Percentiles rank a stretch among this genome's conserved stretches.
phyloP scores from a whole-genome alignment of 2,888 invertebrate species.

The Odontothrips loti region DNA sequence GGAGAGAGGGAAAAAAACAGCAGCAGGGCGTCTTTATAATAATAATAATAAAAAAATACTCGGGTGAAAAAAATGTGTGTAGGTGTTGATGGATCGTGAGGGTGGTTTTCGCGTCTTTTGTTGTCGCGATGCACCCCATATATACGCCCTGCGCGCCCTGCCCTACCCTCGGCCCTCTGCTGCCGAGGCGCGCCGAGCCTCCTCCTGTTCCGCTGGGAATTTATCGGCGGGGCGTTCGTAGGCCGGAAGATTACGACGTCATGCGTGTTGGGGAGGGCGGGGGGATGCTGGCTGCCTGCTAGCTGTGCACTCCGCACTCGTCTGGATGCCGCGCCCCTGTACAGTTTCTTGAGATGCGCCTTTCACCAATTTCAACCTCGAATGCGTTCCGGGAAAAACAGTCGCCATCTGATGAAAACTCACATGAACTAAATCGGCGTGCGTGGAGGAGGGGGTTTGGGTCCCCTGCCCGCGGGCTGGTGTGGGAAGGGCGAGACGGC shows the following conservation, averaged over 20 bases:
- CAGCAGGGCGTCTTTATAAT: too few relatives aligned
- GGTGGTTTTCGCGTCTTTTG: slow-evolving; percentile 22
- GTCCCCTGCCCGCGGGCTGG: too few relatives aligned
- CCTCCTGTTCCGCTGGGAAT: slow-evolving; percentile 17
- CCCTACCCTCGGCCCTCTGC: background rate
- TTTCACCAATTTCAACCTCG: too few relatives aligned
- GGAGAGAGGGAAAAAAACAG: background rate
- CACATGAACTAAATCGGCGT: too few relatives aligned
- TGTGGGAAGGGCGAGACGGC: slow-evolving; percentile 33
- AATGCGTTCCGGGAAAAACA: too few relatives aligned
- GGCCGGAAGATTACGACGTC: slow-evolving; percentile 25
- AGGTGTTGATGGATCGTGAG: slow-evolving; percentile 26
- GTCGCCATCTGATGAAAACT: too few relatives aligned
- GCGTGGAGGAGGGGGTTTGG: too few relatives aligned
- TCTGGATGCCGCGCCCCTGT: too few relatives aligned
- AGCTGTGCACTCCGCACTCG: too few relatives aligned
- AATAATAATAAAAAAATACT: background rate
- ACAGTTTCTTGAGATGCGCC: too few relatives aligned
- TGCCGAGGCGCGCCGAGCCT: background rate
- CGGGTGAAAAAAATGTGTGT: background rate
- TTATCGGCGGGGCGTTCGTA: slow-evolving; percentile 21
- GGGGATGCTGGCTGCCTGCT: slow-evolving; percentile 37
- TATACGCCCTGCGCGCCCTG: background rate
- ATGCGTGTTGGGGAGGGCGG: slow-evolving; percentile 41
- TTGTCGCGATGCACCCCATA: background rate